phyloP scores from a whole-genome alignment of 2,888 invertebrate species.

The Priocnemis perturbator region DNA sequence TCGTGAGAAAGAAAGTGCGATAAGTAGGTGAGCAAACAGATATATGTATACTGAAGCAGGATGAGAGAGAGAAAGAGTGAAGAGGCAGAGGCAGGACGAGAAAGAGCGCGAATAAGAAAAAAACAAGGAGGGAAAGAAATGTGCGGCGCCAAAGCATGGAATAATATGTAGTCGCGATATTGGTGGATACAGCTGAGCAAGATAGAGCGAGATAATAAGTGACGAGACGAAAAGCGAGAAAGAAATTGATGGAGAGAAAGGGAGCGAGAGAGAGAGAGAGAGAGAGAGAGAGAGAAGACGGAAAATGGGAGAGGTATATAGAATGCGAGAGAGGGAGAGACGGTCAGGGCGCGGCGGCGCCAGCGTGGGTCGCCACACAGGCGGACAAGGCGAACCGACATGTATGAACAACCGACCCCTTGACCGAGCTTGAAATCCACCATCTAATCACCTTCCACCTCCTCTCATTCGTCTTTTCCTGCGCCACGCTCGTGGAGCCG shows the following conservation, averaged over 20 bases:
- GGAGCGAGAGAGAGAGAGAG: no score
- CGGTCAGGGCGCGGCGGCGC: slow-evolving; percentile 67
- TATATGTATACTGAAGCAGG: neutral
- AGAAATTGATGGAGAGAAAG: slow-evolving; percentile 13
- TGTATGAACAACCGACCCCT: slow-evolving; percentile 61
- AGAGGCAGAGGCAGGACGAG: neutral
- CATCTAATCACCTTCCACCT: slow-evolving; percentile 36
- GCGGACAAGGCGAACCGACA: slow-evolving; percentile 44
- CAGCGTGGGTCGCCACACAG: slow-evolving; percentile 71
- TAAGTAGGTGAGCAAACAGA: no score
- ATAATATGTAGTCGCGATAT: no score
- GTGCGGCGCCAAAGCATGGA: neutral
- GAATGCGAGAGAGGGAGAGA: slow-evolving; percentile 26
- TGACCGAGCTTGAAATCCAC: slow-evolving; percentile 59
- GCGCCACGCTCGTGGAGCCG: neutral
- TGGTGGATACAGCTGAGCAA: no score
- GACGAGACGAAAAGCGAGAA: slow-evolving; percentile 50
- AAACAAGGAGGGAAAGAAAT: neutral
- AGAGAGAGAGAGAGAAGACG: slow-evolving; percentile 15
- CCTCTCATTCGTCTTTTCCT: slow-evolving; percentile 25
- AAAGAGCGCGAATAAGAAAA: neutral
- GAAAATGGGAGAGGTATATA: slow-evolving; percentile 10
- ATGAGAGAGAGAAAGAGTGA: slow-evolving; percentile 15
- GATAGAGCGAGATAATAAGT: neutral
- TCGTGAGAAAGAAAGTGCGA: neutral